Percentiles rank a stretch among this genome's conserved stretches.
phyloP scores from a whole-genome alignment of 2,797 vertebrate genomes.

The Vespertilio murinus region DNA sequence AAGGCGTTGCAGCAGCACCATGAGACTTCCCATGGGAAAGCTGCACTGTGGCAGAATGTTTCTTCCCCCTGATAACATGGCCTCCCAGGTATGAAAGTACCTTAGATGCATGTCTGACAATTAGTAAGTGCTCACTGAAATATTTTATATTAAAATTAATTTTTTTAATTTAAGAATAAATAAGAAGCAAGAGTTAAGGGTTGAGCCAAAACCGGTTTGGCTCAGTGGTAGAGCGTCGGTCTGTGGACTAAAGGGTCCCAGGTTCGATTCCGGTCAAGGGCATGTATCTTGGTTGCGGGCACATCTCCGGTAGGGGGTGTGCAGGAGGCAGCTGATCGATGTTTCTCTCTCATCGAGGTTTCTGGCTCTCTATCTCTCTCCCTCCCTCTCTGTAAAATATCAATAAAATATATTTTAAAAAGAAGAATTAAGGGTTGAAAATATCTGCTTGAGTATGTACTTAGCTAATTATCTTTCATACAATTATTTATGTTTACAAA shows the following conservation, averaged over 20 bases:
- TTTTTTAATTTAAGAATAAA: not conserved
- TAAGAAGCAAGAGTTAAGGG: not conserved
- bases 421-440: not conserved
- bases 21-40: not conserved
- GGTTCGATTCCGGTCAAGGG: too few species aligned
- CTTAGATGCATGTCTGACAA: not conserved
- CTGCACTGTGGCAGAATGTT: not conserved
- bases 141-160: not conserved
- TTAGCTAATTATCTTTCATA: not conserved
- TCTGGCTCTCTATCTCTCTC: too few species aligned
- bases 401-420: too few species aligned
- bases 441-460: not conserved
- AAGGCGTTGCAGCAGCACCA: not conserved
- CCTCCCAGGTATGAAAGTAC: not conserved
- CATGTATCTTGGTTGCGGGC: too few species aligned
- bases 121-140: not conserved
- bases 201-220: too few species aligned
- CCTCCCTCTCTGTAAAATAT: too few species aligned
- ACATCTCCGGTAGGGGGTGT: too few species aligned
- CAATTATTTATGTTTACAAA: not conserved
- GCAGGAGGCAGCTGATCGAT: too few species aligned
- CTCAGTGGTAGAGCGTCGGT: too few species aligned
- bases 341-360: too few species aligned
- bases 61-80: not conserved
- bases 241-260: too few species aligned